These are phyloP conservation scores for Mus pahari DNA, from an alignment of 2,113 vertebrate genomes.

Conservation along the genomic window DNA sequence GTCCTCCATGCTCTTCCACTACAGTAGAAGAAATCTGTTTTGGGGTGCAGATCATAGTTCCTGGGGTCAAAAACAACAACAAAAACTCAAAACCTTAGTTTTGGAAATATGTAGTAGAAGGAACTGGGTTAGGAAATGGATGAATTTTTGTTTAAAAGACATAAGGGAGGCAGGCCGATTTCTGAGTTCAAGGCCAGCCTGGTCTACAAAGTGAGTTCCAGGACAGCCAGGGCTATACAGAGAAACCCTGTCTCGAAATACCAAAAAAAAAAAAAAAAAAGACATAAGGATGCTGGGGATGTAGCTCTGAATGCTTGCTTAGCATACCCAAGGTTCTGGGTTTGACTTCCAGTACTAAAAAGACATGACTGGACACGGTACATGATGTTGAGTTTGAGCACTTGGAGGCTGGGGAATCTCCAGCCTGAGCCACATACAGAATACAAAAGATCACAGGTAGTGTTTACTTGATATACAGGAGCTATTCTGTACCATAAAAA, in stretches of 20 bases:
- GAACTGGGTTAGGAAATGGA: not conserved
- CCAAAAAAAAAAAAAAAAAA: no score
- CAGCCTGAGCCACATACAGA: not conserved
- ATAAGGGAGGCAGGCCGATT: no score
- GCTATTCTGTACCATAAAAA: not conserved
- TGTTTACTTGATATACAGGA: not conserved
- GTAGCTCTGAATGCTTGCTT: not conserved
- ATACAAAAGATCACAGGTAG: not conserved
- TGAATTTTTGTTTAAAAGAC: not conserved
- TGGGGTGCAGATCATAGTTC: not conserved
- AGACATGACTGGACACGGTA: not conserved
- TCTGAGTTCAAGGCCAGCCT: no score
- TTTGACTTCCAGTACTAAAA: not conserved
- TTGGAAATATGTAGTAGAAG: not conserved
- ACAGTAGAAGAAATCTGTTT: not conserved
- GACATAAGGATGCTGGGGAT: not conserved
- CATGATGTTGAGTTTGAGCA: not conserved
- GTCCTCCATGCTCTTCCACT: not conserved
- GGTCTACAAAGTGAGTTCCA: no score
- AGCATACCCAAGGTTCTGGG: not conserved
- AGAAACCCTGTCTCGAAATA: no score
- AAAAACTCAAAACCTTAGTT: not conserved
- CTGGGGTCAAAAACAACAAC: not conserved
- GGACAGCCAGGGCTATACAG: no score
- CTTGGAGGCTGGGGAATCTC: not conserved